Conservation (phyloP, 2,113 vertebrate species). For the Daphoenositta chrysoptera region DNA sequence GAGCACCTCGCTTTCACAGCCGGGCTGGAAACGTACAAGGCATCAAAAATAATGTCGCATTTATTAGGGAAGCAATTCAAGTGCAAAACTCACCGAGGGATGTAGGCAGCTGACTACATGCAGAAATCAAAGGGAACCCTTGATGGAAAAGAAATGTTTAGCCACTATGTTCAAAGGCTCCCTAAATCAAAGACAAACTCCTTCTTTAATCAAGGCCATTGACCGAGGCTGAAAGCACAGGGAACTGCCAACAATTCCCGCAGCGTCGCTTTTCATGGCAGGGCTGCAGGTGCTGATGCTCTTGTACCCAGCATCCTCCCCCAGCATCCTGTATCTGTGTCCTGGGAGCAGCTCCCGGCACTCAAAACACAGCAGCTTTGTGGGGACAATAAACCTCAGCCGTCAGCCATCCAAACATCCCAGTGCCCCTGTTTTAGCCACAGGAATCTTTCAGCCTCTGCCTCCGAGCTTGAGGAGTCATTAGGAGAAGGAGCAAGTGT, state of each 20-base stretch:
- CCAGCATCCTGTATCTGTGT: fast-evolving
- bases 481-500: not conserved
- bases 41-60: conserved; percentile 27
- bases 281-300: not conserved
- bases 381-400: not conserved
- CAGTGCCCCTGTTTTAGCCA: not conserved
- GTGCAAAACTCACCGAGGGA: conserved; percentile 2
- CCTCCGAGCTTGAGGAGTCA: not conserved
- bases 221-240: conserved; percentile 32
- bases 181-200: conserved; percentile 62
- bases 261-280: not conserved
- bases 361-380: not conserved
- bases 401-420: not conserved
- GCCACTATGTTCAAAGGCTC: conserved; percentile 45
- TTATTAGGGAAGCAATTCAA: conserved; percentile 37
- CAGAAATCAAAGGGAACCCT: conserved; percentile 46
- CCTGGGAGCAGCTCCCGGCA: not conserved
- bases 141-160: conserved; percentile 44
- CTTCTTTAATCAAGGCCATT: conserved; percentile 53
- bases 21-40: not conserved
- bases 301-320: not conserved
- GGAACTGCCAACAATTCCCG: not conserved
- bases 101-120: not conserved
- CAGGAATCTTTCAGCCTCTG: not conserved
- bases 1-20: not conserved